A percentile compares a stretch with the other conserved stretches of the same genome.
Evolutionary conservation across 53 echinoderm and acorn worm genomes (phyloP).

Genomic region (Mesocentrotus franciscanus): DNA sequence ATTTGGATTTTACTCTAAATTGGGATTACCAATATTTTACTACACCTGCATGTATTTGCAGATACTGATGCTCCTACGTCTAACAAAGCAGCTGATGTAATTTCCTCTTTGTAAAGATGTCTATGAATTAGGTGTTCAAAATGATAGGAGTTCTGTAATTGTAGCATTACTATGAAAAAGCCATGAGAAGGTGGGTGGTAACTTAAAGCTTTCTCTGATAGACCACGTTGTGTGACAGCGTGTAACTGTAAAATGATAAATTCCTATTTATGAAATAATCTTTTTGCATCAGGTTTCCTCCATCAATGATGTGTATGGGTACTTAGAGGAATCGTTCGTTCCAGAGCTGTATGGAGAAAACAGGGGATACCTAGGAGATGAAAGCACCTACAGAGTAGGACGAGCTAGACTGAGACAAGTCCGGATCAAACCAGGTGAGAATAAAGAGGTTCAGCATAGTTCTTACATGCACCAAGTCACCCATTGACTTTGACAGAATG

Average conservation of each 20-base stretch:
- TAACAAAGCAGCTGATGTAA: too few species aligned
- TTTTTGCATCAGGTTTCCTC: constrained; percentile 66
- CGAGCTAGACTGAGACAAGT: constrained; percentile 82
- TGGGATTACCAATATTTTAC: not conserved
- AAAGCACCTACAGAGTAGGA: constrained; percentile 71
- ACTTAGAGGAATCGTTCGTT: constrained; percentile 75
- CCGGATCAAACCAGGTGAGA: constrained; percentile 78
- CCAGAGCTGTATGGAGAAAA: constrained; percentile 72
- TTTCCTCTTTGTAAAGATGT: not conserved
- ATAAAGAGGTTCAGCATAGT: not conserved
- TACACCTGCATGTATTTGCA: too few species aligned
- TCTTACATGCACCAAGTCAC: too few species aligned
- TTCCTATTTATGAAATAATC: not conserved
- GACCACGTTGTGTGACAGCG: too few species aligned
- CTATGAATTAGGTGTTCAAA: too few species aligned
- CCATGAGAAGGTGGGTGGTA: too few species aligned
- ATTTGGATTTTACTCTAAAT: not conserved
- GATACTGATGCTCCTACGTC: too few species aligned
- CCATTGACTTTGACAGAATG: too few species aligned
- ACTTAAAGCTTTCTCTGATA: too few species aligned
- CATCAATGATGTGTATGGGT: constrained; percentile 75
- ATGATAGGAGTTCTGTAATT: too few species aligned
- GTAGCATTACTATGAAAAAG: too few species aligned
- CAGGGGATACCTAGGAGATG: constrained; percentile 57
- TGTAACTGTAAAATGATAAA: too few species aligned